Evolutionary conservation across 2,113 vertebrate species (phyloP), one percentile per base, ranked within the genome.

Genomic region (Lagopus leucura): DNA sequence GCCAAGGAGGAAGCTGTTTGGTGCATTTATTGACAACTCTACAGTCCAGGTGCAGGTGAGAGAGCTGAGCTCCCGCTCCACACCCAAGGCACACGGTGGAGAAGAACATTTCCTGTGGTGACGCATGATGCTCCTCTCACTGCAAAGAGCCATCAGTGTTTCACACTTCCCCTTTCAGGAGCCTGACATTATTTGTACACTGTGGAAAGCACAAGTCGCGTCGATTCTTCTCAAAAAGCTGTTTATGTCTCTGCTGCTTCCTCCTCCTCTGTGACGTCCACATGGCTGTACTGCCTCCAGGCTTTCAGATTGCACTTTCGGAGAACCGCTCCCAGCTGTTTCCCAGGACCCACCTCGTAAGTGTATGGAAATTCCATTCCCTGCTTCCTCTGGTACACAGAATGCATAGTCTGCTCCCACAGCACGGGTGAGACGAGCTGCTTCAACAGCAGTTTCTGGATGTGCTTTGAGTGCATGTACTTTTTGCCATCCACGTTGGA

Each of bases 381-480:
- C 81, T 96, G 97, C 32, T 11, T 96, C 89, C 99, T 96, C 90
- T 99, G 96, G 0, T 98, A 99, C 5, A 99, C 95, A 80, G 98
- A 95, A 9, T 99, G 99, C 97, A 99, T 98, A 2, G 98, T 99
- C 97, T 99, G 99, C 82, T 99, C 99, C 99, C 99, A 99, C 92
- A 98, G 97, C 55, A 99, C 99, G 0, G 99, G 99, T 3, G 98
- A 98, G 50, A 99, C 98, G 93, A 99, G 94, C 97, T 99, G 99
- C 96, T 97, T 98, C 40, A 88, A 97, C 87, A 99, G 97, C 97
- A 98, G 97, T 63, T 96, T 94, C 43, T 71, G 91, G 43, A 99
- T 95, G 83, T 99, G 98, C 15, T 90, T 92, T 3, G 98, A 86
- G 10, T 98, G 97, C 96, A 92, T 96, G 96, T 99, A 99, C 64